Conservation (phyloP, 1,140 invertebrate genomes). For the Tenebrio molitor region DNA sequence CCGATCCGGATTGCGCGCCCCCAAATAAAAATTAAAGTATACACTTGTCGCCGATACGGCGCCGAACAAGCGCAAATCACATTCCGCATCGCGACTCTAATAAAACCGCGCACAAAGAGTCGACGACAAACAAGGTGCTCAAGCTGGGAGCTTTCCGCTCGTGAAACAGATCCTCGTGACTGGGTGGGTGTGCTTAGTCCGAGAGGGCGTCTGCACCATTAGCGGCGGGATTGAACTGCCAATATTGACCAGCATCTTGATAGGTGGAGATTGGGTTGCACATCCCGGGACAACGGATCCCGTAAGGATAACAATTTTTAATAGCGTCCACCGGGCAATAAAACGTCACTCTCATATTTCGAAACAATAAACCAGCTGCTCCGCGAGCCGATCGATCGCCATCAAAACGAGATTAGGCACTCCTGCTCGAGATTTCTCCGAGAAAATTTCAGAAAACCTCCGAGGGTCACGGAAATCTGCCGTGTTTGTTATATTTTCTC, state of each 20-base stretch:
- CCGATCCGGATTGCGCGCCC: conserved; percentile 12
- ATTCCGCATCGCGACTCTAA: too few species aligned
- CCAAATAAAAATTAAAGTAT: too few species aligned
- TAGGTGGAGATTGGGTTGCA: not conserved
- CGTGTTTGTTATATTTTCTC: conserved; percentile 13
- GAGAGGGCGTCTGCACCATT: not conserved
- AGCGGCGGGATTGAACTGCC: not conserved
- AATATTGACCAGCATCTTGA: conserved; percentile 27
- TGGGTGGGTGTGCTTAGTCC: too few species aligned
- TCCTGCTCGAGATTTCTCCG: not conserved
- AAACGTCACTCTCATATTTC: conserved; percentile 29
- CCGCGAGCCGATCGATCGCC: not conserved
- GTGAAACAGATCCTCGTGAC: too few species aligned
- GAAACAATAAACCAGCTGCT: conserved; percentile 33
- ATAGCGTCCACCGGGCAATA: conserved; percentile 20
- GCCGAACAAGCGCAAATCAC: too few species aligned
- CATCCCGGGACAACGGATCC: not conserved
- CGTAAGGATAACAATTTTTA: conserved; percentile 32
- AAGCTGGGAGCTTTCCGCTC: too few species aligned
- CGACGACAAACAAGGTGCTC: too few species aligned
- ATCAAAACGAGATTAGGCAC: not conserved
- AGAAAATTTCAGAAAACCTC: not conserved
- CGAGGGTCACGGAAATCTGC: too few species aligned
- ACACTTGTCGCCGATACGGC: too few species aligned
- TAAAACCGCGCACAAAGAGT: too few species aligned